phyloP scores from a whole-genome alignment of 2,113 vertebrate species.

The Micromys minutus region DNA sequence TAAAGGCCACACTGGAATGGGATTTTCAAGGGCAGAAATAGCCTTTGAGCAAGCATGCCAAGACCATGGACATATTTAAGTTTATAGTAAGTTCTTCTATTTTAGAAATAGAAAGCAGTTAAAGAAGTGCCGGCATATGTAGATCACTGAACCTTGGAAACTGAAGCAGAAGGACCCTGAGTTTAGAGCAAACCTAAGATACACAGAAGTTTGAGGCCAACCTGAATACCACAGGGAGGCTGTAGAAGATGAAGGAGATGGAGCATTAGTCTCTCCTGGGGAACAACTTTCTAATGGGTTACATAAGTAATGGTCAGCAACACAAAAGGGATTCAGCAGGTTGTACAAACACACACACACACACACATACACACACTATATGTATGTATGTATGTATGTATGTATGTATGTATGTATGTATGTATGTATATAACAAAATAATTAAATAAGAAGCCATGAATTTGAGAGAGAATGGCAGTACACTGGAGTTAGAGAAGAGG shows the following conservation, averaged over 20 bases:
- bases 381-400: background rate
- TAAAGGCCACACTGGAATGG: background rate
- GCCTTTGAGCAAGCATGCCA: background rate
- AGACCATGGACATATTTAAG: background rate
- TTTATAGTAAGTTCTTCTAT: background rate
- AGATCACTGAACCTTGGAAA: background rate
- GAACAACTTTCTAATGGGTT: background rate
- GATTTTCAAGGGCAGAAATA: background rate
- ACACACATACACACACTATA: no score
- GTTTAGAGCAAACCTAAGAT: background rate
- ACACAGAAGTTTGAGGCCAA: background rate
- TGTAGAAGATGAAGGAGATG: background rate
- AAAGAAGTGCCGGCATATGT: background rate
- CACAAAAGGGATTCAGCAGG: background rate
- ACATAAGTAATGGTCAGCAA: background rate
- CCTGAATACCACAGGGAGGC: background rate
- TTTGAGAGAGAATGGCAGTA: background rate
- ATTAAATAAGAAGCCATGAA: background rate
- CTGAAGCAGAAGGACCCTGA: background rate
- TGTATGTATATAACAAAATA: background rate
- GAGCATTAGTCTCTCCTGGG: background rate
- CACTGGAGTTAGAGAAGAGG: background rate
- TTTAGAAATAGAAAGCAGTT: background rate
- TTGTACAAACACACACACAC: background rate
- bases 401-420: background rate